These are phyloP conservation scores for Prunella fulvescens DNA, from an alignment of 2,113 vertebrate genomes.

Conservation along the genomic window DNA sequence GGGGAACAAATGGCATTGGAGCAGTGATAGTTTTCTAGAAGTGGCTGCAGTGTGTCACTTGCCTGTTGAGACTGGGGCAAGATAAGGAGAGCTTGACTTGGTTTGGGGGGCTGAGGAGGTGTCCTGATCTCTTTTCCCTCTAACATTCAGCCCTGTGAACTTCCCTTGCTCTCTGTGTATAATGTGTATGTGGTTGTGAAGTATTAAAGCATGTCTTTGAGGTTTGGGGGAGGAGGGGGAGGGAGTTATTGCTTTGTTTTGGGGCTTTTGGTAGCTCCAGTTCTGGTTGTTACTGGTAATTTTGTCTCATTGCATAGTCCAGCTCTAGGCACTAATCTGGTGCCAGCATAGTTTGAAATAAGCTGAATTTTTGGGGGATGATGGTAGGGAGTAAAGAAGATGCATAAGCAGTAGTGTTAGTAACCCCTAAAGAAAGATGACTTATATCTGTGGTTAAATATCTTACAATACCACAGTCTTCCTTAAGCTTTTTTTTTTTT, in stretches of 20 bases:
- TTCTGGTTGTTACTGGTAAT: not conserved
- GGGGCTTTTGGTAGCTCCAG: not conserved
- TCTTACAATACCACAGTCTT: not conserved
- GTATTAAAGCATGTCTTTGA: not conserved
- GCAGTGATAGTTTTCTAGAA: not conserved
- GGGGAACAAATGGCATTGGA: not conserved
- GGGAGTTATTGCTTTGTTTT: not conserved
- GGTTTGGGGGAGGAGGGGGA: not conserved
- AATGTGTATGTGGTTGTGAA: not conserved
- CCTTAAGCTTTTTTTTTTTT: not conserved
- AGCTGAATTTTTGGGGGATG: not conserved
- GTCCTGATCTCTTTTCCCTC: not conserved
- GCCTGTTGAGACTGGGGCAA: not conserved
- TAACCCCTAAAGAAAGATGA: not conserved
- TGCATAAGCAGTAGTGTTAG: not conserved
- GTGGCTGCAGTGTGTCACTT: not conserved
- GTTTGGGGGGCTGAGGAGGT: not conserved
- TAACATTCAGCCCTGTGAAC: not conserved
- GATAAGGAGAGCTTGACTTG: not conserved
- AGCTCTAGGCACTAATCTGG: fast-evolving
- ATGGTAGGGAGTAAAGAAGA: not conserved
- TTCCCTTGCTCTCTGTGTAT: not conserved
- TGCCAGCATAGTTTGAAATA: not conserved
- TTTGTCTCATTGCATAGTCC: not conserved
- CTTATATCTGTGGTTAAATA: not conserved